Percentiles rank a stretch among this genome's conserved stretches.
These are phyloP conservation scores for Pollimyrus isidori DNA, from an alignment of 2,113 vertebrate genomes.

Conservation along the genomic window DNA sequence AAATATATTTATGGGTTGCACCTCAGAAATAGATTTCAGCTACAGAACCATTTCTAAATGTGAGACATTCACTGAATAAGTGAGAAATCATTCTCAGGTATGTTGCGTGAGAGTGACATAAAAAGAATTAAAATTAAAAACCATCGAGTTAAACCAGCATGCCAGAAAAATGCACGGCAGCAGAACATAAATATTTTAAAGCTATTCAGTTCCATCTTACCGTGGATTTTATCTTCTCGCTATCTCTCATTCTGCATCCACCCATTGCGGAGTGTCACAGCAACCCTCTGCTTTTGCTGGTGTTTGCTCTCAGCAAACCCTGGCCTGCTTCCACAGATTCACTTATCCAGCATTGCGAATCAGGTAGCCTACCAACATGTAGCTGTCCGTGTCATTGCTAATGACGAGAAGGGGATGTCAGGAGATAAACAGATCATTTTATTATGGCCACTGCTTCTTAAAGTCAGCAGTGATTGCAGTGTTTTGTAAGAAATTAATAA, in stretches of 20 bases:
- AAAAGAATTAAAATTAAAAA: background rate
- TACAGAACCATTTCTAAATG: background rate
- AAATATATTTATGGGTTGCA: background rate
- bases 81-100: constrained; percentile 42
- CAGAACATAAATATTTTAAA: background rate
- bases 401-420: background rate
- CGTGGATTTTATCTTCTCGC: background rate
- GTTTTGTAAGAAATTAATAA: background rate
- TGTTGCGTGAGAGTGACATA: constrained; percentile 1
- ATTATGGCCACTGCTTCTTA: background rate
- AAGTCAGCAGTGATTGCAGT: background rate
- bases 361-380: background rate
- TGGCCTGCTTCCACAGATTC: background rate
- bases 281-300: background rate
- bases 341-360: background rate
- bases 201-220: background rate
- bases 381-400: background rate
- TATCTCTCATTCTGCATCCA: background rate
- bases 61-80: background rate
- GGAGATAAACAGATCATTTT: background rate
- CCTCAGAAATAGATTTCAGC: background rate
- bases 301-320: background rate
- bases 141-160: background rate
- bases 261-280: background rate
- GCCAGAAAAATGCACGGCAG: background rate